Base-by-base conservation (phyloP, 1,140 invertebrate genomes). In the Cryptotermes secundus region DNA sequence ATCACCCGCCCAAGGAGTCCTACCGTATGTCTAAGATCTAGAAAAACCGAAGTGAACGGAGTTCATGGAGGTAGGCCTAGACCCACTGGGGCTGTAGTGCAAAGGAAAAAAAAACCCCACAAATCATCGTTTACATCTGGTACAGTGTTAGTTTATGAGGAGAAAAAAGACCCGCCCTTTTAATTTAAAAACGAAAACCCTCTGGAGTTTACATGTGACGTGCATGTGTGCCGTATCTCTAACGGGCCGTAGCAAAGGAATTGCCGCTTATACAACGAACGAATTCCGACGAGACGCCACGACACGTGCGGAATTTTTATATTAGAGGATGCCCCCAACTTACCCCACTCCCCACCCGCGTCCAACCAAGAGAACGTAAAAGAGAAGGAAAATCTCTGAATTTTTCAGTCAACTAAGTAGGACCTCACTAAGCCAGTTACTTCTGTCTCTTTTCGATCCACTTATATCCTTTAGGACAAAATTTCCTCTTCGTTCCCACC, bases 291-390 rank as follows among this genome's bases (percentile, higher is more conserved):
- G 4, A 31, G 26, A 31, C n/a, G 26, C 26, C 26, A 31, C 59
- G 59, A 72, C 9, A n/a, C n/a, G n/a, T 31, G 59, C n/a, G 59
- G 59, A 72, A 72, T 72, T 72, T 72, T 72, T 72, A 72, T 72
- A 72, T 72, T 72, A 72, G 26, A 72, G 59, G 26, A 72, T n/a
- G 59, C 26, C 59, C n/a, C 6, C 26, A 72, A 31, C 19, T 26
- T 2, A 9, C 26, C 12, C 53, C 53, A 4, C 53, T 6, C 53
- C 53, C 53, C 53, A 1, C 26, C 53, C 53, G 16, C 3, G 53
- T n/a, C n/a, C n/a, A n/a, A 19, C 24, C 53, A 7, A 22, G 19
- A 72, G 31, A 16, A 9, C 59, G 9, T 31, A n/a, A n/a, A 16
- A 72, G 2, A 59, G 53, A 59, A 31, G 59, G 4, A 31, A 72